A percentile compares a stretch with the other conserved stretches of the same genome.
phyloP scores from a whole-genome alignment of 2,888 invertebrate species.

The Dasysyrphus albostriatus region DNA sequence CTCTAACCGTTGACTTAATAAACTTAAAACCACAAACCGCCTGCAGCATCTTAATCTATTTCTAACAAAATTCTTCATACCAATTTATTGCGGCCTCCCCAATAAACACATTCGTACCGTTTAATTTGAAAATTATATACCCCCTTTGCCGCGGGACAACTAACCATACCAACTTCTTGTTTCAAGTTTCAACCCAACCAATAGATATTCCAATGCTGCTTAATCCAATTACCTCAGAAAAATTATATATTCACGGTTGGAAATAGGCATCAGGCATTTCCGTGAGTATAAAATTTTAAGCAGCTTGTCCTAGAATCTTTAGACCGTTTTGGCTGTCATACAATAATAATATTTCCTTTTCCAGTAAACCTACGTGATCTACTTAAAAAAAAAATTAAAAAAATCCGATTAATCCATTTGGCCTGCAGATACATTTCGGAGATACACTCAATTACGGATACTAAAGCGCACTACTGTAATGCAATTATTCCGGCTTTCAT shows the following conservation, averaged over 20 bases:
- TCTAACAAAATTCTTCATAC: conserved; percentile 53
- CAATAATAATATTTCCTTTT: conserved; percentile 19
- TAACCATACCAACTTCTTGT: background rate
- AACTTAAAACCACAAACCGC: conserved; percentile 9
- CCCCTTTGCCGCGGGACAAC: conserved; percentile 46
- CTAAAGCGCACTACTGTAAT: conserved; percentile 74
- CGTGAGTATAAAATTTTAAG: conserved; percentile 51
- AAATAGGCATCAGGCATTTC: conserved; percentile 46
- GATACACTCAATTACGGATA: conserved; percentile 69
- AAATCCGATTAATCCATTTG: conserved; percentile 55
- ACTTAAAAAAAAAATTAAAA: conserved; percentile 19
- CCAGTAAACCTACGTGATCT: conserved; percentile 13
- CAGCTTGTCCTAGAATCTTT: conserved; percentile 39
- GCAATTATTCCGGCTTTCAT: conserved; percentile 66
- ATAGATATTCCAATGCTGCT: conserved; percentile 7
- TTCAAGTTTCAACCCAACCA: conserved; percentile 20
- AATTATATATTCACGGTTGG: conserved; percentile 44
- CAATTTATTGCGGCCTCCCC: conserved; percentile 36
- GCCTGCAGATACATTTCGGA: conserved; percentile 72
- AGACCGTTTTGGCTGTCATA: conserved; percentile 11
- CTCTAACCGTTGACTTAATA: conserved; percentile 13
- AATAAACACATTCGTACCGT: conserved; percentile 64
- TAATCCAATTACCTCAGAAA: conserved; percentile 69
- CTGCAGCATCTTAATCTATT: conserved; percentile 43
- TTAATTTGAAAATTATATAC: conserved; percentile 66